Conservation (phyloP, 2,113 vertebrate species). For the Ammodytes dubius region DNA sequence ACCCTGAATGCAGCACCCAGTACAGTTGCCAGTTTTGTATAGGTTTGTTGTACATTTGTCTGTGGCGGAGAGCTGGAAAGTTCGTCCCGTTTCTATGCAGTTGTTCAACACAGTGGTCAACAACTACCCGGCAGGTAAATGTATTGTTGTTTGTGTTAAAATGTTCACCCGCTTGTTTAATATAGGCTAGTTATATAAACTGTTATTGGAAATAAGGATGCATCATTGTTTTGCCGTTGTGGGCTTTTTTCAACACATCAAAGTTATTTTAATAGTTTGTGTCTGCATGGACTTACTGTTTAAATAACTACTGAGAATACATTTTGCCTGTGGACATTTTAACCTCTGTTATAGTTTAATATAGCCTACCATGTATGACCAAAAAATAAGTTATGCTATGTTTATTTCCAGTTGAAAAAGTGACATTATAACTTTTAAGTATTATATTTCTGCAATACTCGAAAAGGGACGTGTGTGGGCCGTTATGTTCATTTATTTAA, state of each 20-base stretch:
- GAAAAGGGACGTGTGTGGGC: not conserved
- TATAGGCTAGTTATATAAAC: not conserved
- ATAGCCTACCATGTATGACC: not conserved
- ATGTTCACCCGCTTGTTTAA: not conserved
- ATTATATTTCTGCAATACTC: not conserved
- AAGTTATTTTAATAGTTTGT: not conserved
- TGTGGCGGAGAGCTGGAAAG: conserved; percentile 16
- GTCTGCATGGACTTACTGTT: not conserved
- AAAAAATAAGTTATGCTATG: not conserved
- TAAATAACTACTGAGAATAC: not conserved
- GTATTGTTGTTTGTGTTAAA: not conserved
- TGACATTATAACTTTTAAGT: no score
- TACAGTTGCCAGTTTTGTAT: not conserved
- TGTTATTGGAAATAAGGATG: not conserved
- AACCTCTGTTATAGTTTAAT: not conserved
- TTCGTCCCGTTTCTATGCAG: not conserved
- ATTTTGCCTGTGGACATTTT: not conserved
- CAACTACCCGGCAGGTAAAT: conserved; percentile 35
- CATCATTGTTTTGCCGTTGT: not conserved
- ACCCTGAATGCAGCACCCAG: not conserved
- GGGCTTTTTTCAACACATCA: not conserved
- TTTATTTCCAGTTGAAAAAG: not conserved
- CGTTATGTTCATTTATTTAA: not conserved
- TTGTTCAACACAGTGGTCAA: conserved; percentile 1
- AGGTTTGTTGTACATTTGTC: not conserved